Conservation (phyloP, 2,797 vertebrate species). For the Dryobates pubescens region DNA sequence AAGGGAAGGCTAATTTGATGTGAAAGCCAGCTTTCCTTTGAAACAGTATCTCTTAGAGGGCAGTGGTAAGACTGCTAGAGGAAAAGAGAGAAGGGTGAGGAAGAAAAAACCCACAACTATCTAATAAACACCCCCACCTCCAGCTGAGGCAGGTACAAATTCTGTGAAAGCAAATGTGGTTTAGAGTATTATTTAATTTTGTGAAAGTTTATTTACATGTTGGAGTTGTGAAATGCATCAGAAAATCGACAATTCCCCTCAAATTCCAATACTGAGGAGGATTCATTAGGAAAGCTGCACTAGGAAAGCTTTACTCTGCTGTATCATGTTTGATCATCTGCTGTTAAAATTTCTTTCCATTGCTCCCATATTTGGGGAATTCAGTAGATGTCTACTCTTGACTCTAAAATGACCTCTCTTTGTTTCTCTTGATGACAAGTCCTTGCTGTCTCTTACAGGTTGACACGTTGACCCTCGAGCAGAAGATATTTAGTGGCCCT, state of each 20-base stretch:
- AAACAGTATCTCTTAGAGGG: background rate
- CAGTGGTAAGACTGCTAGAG: background rate
- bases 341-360: background rate
- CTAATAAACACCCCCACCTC: background rate
- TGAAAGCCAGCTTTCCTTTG: background rate
- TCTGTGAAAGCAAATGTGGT: background rate
- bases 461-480: slow-evolving; percentile 91
- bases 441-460: slow-evolving; percentile 79
- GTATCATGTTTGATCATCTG: background rate
- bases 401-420: background rate
- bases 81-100: too few species aligned
- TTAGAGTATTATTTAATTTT: background rate
- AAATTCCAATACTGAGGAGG: background rate
- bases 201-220: background rate
- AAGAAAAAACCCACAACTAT: background rate
- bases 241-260: background rate
- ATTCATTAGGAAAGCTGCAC: background rate
- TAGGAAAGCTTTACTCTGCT: background rate
- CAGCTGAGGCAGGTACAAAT: background rate
- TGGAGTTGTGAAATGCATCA: background rate
- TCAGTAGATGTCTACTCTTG: background rate
- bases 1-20: background rate
- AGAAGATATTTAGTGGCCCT: slow-evolving; percentile 94
- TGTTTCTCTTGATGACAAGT: background rate
- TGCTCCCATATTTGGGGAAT: background rate